Evolutionary conservation across 2,888 invertebrate genomes (phyloP).

Genomic region (Salticus scenicus): DNA sequence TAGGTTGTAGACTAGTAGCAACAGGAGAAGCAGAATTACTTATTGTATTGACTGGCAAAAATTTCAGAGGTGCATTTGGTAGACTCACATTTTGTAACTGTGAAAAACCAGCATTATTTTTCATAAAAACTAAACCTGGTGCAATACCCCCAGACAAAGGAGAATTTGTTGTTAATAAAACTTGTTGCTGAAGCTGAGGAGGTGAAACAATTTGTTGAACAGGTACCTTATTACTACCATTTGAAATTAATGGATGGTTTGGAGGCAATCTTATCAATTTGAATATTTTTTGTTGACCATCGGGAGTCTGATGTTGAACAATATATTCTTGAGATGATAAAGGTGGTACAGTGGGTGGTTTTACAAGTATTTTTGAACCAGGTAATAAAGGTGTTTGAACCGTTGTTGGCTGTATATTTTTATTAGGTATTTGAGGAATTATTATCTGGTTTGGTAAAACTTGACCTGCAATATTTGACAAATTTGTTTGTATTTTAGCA

Average conservation of each 20-base stretch:
- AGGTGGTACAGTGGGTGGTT: background rate
- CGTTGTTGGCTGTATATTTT: background rate
- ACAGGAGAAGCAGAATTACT: background rate
- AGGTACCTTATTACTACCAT: background rate
- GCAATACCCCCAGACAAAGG: background rate
- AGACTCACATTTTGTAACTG: background rate
- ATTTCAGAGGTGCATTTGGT: slow-evolving; percentile 8
- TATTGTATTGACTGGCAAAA: background rate
- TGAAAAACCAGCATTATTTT: slow-evolving; percentile 9
- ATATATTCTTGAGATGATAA: slow-evolving; percentile 31
- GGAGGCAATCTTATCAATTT: slow-evolving; percentile 36
- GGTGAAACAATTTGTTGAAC: background rate
- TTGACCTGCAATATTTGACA: background rate
- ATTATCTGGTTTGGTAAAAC: background rate
- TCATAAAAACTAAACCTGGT: slow-evolving; percentile 43
- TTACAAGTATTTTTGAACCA: background rate
- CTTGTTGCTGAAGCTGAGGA: background rate
- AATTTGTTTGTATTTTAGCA: background rate
- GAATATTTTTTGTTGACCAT: slow-evolving; percentile 50
- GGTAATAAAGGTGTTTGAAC: background rate
- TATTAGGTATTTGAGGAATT: background rate
- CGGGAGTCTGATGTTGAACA: slow-evolving; percentile 50
- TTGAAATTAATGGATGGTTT: slow-evolving; percentile 31
- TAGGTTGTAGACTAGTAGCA: background rate
- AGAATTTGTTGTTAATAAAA: background rate